A percentile compares a stretch with the other conserved stretches of the same genome.
Evolutionary conservation across 2,113 vertebrate species (phyloP).

Genomic region (Columba livia): DNA sequence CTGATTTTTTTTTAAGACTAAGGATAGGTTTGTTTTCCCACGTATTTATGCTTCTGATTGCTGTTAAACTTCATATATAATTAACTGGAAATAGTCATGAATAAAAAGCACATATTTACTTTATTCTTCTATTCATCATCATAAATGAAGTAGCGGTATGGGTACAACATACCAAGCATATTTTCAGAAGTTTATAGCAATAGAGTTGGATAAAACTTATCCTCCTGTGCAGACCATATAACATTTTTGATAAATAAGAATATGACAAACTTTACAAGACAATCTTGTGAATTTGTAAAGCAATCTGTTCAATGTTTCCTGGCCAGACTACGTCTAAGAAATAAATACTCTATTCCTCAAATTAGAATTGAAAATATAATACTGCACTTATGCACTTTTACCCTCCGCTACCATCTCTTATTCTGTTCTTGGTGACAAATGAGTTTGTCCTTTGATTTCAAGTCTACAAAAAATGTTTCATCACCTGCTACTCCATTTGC

Average conservation of each 20-base stretch:
- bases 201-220: not conserved
- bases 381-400: not conserved
- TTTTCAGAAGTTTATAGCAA: not conserved
- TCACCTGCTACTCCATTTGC: not conserved
- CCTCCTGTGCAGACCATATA: not conserved
- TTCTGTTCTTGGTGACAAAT: not conserved
- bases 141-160: not conserved
- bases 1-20: not conserved
- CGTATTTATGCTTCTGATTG: not conserved
- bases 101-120: constrained; percentile 19
- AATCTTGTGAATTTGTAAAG: not conserved
- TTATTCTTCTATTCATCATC: not conserved
- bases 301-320: not conserved
- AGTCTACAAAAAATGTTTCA: not conserved
- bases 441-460: not conserved
- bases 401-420: not conserved
- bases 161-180: not conserved
- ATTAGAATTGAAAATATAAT: not conserved
- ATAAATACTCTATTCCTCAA: not conserved
- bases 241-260: not conserved
- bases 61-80: not conserved
- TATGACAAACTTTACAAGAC: not conserved
- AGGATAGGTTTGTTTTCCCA: not conserved
- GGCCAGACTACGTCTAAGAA: not conserved
- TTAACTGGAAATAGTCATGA: not conserved